These are phyloP conservation scores for Empidonax traillii DNA, from an alignment of 2,113 vertebrate species.

Conservation along the genomic window DNA sequence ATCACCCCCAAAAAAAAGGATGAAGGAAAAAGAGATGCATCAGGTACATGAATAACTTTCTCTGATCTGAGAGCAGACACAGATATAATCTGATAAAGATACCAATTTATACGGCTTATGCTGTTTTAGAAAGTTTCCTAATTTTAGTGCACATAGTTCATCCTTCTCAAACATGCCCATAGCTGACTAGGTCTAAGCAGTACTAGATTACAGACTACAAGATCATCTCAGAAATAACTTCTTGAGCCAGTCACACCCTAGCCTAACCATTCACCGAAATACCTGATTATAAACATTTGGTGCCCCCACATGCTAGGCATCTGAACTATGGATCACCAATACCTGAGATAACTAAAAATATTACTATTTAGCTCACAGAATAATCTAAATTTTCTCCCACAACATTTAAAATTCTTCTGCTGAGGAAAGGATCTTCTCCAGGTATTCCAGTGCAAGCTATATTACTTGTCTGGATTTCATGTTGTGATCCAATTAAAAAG, in stretches of 20 bases:
- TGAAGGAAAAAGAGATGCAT: background rate
- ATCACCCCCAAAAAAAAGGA: rapidly evolving
- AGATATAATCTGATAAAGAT: background rate
- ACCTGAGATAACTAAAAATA: background rate
- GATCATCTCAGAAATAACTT: background rate
- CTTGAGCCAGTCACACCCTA: background rate
- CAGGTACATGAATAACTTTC: background rate
- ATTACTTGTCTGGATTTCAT: background rate
- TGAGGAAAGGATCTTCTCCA: background rate
- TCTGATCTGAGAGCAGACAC: background rate
- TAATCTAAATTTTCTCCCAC: background rate
- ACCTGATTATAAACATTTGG: background rate
- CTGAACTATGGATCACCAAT: background rate
- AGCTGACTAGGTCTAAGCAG: background rate
- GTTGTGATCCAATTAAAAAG: background rate
- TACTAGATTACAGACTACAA: background rate
- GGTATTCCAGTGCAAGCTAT: background rate
- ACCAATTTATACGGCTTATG: background rate
- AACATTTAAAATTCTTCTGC: background rate
- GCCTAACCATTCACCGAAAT: background rate
- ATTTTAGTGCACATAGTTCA: background rate
- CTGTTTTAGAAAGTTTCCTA: background rate
- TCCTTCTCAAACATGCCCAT: background rate
- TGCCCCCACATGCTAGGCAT: background rate
- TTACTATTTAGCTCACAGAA: background rate